These are phyloP conservation scores for Lacerta bilineata DNA, from an alignment of 2,797 vertebrate species.

Conservation along the genomic window DNA sequence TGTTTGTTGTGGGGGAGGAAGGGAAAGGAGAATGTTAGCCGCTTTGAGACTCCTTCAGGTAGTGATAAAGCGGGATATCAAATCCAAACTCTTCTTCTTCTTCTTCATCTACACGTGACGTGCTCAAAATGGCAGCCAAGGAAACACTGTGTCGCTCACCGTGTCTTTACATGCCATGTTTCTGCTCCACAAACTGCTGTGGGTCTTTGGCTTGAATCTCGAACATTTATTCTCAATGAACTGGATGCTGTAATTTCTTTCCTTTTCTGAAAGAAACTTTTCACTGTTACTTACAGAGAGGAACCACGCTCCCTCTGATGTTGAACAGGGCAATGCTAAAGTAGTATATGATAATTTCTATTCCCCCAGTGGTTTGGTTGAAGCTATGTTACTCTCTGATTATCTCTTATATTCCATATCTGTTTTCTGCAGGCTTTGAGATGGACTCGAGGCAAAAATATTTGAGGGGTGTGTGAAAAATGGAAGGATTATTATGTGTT, in stretches of 20 bases:
- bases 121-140: background rate
- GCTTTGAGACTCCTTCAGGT: too few relatives aligned
- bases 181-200: background rate
- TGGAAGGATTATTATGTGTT: slow-evolving; percentile 50
- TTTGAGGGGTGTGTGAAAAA: slow-evolving; percentile 20
- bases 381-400: background rate
- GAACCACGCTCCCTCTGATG: background rate
- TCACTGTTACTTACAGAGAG: slow-evolving; percentile 38
- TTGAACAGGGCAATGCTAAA: background rate
- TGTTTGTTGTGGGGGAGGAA: too few relatives aligned
- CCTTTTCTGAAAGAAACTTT: slow-evolving; percentile 41
- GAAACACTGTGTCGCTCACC: background rate
- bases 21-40: too few relatives aligned
- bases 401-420: slow-evolving; percentile 26
- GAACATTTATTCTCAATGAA: slow-evolving; percentile 22
- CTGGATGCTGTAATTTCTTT: background rate
- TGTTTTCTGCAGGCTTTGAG: slow-evolving; percentile 51
- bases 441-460: slow-evolving; percentile 31
- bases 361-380: slow-evolving; percentile 13
- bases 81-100: too few relatives aligned
- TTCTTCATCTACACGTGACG: too few relatives aligned
- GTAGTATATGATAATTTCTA: background rate
- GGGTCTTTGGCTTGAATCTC: slow-evolving; percentile 32
- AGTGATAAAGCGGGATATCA: too few relatives aligned
- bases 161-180: background rate